Base-by-base conservation (phyloP, 2,113 vertebrate genomes). In the Meleagris gallopavo region DNA sequence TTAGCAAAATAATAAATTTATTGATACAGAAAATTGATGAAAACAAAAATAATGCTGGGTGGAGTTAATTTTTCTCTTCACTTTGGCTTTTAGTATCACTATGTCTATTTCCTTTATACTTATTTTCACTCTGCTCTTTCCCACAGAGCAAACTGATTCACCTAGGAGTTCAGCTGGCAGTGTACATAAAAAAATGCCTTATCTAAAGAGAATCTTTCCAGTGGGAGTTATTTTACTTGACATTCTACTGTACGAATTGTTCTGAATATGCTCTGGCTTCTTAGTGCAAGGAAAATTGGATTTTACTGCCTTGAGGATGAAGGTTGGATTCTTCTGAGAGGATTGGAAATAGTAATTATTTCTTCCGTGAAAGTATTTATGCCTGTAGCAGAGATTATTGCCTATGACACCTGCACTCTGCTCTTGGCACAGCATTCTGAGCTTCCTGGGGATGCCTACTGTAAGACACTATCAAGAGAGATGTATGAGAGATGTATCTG, bases 331-430 rank as follows among this genome's bases (percentile, higher is more conserved):
- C 25, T 84, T 84, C 18, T 76, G 16, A 43, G 36, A 85, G 4
- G 6, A 69, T 7, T 20, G 55, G 36, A 83, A 88, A 92, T 36
- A 70, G 13, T 34, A 75, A 60, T 66, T 66, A 58, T 38, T 83
- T 9, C 2, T 77, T 80, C 73, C 62, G 24, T 83, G 16, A 86
- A 88, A 60, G 69, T 86, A 70, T 83, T 95, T 86, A 38, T 10
- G 41, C 15, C 22, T 34, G 11, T 41, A 80, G 36, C 17, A 79
- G 43, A 85, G 3, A 5, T 57, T 70, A 34, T 13, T 83, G 25
- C 22, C 16, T 43, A 13, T 75, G 75, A 54, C 30, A 76, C 6
- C 2, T 0, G 3, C 3, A 38, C 6, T 52, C 32, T 4, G 1
- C 4, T 45, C 57, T 25, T 38, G n/a, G 9, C 14, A 61, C 17